Evolutionary conservation across 2,797 vertebrate genomes (phyloP), one percentile per base, ranked within the genome.

Genomic region (Sebastolobus altivelis): DNA sequence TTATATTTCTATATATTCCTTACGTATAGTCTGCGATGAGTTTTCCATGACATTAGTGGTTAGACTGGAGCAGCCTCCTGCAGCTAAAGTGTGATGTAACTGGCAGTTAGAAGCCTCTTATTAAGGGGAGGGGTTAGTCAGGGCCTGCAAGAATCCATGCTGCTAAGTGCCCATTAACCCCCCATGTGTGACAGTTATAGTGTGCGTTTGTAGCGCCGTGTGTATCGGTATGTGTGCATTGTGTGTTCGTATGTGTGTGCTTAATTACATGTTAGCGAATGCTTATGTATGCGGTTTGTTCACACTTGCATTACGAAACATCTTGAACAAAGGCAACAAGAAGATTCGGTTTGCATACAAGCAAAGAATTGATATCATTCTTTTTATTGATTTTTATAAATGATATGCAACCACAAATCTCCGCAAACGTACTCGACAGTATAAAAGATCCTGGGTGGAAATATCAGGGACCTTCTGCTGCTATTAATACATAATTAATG

Each of bases 161-260:
- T 84, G 70, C 84, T 87, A 93, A 92, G 87, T 88, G 78, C 75
- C 72, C 75, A 84, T 94, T 93, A 92, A 88, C 88, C 79, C 82
- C 65, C 49, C 3, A 35, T n/a, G 56, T 83, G 79, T 87, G 83
- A 77, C 79, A 82, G 70, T 43, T 79, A 77, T 13, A 20, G 74
- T 66, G 49, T 55, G 46, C 4, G 6, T 62, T 55, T 70, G 59
- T 8, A 66, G 8, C 11, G 56, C 20, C 40, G 60, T n/a, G 25
- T 58, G 67, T 56, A 35, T 81, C 54, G 10, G 52, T n/a, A 62
- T 56, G 18, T 16, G 46, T 70, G 58, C 66, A 66, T 65, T 31
- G 13, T 7, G 25, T 33, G 43, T 31, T 6, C 2, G 22, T 40
- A 22, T 5, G 37, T 18, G 31, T 20, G 63, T 20, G 40, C 16